phyloP scores from a whole-genome alignment of 2,113 vertebrate species.

The Microcebus ravelobensis region DNA sequence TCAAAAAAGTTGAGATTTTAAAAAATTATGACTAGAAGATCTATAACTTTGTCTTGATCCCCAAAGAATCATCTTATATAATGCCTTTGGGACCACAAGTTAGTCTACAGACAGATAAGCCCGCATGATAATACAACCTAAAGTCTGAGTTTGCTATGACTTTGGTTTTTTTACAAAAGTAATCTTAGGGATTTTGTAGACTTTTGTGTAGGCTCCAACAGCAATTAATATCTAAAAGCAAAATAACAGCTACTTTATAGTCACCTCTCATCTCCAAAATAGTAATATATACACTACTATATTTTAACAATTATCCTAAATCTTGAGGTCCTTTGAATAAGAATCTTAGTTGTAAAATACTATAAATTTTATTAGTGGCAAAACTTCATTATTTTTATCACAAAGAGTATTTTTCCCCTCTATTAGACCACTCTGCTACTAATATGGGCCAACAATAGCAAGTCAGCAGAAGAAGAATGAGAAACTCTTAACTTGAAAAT shows the following conservation, averaged over 20 bases:
- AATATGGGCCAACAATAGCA: neutral
- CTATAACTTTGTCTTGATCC: neutral
- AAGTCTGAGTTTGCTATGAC: neutral
- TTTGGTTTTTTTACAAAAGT: neutral
- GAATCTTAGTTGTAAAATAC: neutral
- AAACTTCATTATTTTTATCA: neutral
- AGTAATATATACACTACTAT: neutral
- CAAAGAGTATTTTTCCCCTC: neutral
- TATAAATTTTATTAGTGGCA: neutral
- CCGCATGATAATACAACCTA: neutral
- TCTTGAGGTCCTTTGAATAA: neutral
- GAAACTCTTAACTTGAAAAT: slow-evolving; percentile 26
- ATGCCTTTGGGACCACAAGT: neutral
- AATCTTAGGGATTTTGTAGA: neutral
- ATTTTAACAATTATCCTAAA: neutral
- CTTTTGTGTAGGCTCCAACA: neutral
- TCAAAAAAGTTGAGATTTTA: neutral
- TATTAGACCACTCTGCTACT: neutral
- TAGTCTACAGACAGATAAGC: neutral
- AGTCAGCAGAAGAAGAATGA: neutral
- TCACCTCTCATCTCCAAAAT: neutral
- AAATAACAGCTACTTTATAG: neutral
- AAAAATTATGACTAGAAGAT: neutral
- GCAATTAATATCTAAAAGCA: neutral
- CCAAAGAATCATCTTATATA: neutral